Evolutionary conservation across 2,113 vertebrate species (phyloP).

Genomic region (Caretta caretta): DNA sequence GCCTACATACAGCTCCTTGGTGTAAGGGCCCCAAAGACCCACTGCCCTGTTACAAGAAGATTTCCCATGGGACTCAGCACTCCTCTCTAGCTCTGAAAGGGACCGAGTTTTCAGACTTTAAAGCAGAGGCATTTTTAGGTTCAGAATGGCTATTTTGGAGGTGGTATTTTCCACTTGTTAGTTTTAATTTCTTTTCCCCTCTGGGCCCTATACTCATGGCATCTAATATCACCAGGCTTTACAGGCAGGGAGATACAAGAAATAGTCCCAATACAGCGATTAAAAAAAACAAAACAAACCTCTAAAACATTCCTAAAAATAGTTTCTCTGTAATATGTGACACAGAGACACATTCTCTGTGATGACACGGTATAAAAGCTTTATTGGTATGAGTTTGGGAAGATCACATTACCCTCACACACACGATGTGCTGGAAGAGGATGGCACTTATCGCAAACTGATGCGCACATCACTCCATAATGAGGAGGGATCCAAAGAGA

Average conservation of each 20-base stretch:
- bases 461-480: not conserved
- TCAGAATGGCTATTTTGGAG: not conserved
- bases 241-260: not conserved
- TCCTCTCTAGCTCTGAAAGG: not conserved
- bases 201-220: not conserved
- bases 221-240: not conserved
- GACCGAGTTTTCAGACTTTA: not conserved
- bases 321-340: not conserved
- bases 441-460: not conserved
- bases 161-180: not conserved
- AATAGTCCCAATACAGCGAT: not conserved
- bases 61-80: not conserved
- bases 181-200: not conserved
- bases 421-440: not conserved
- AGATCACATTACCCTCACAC: not conserved
- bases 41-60: not conserved
- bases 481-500: not conserved
- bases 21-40: not conserved
- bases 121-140: not conserved
- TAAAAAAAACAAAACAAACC: not conserved
- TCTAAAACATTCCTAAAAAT: not conserved
- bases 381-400: not conserved
- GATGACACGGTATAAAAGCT: not conserved
- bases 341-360: not conserved
- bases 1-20: not conserved